Evolutionary conservation across 1,140 invertebrate species (phyloP).

Genomic region (Drosophila fuyamai): DNA sequence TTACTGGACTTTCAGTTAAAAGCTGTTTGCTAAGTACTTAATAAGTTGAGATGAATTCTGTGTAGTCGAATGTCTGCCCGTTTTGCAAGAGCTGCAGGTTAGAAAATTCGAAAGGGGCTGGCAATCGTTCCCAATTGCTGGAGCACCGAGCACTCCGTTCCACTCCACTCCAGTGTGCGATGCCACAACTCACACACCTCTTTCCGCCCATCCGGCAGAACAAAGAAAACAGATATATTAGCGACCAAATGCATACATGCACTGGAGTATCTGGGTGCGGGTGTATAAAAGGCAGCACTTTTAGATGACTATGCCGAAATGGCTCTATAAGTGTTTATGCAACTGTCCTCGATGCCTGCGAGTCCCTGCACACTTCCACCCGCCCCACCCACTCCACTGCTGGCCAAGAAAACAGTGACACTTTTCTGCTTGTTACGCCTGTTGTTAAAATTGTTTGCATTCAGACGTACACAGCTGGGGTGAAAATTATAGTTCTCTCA

Average conservation of each 20-base stretch:
- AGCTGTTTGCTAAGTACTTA: constrained; percentile 5
- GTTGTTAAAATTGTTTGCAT: constrained; percentile 77
- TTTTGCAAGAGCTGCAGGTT: constrained; percentile 18
- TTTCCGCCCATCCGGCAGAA: constrained; percentile 32
- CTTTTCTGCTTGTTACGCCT: constrained; percentile 79
- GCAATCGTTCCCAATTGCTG: constrained; percentile 20
- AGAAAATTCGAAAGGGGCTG: constrained; percentile 39
- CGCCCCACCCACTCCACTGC: constrained; percentile 36
- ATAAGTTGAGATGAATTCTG: constrained; percentile 15
- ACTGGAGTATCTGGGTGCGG: constrained; percentile 20
- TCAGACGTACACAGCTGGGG: constrained; percentile 21
- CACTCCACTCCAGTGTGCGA: neutral
- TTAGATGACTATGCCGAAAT: constrained; percentile 77
- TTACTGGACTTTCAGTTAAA: neutral
- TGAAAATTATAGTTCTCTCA: neutral
- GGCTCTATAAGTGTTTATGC: constrained; percentile 80
- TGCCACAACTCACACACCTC: constrained; percentile 14
- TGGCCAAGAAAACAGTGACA: constrained; percentile 80
- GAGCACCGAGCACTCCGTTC: neutral
- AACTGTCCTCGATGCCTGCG: constrained; percentile 49
- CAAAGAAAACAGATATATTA: constrained; percentile 81
- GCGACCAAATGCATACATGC: constrained; percentile 66
- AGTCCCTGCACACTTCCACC: constrained; percentile 16
- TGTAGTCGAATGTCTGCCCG: constrained; percentile 3
- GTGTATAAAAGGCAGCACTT: constrained; percentile 65